These are phyloP conservation scores for Oscheius sp. DNA, from an alignment of 2,888 invertebrate species.

Conservation along the genomic window DNA sequence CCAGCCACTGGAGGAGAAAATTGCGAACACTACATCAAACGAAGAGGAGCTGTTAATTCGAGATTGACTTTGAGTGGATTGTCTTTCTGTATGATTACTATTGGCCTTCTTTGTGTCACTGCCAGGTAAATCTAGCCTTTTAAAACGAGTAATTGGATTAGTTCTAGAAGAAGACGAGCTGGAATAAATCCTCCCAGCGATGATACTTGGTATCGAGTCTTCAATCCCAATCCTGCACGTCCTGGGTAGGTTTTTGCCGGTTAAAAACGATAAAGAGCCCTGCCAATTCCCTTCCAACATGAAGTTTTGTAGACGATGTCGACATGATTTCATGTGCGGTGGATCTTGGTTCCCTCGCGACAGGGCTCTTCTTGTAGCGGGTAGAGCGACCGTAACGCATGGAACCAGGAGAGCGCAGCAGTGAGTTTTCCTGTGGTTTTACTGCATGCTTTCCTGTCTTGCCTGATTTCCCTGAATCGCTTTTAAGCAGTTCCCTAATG, in stretches of 20 bases:
- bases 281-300: not conserved
- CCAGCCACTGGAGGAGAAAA: constrained; percentile 2
- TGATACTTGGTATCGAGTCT: constrained; percentile 54
- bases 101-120: constrained; percentile 55
- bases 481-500: not conserved
- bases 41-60: constrained; percentile 47
- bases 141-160: constrained; percentile 1
- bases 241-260: not conserved
- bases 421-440: constrained; percentile 1
- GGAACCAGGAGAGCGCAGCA: constrained; percentile 8
- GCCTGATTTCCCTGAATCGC: not conserved
- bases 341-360: constrained; percentile 53
- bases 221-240: constrained; percentile 38
- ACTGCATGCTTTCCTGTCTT: not conserved
- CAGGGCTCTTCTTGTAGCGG: constrained; percentile 45
- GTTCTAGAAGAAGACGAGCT: constrained; percentile 34
- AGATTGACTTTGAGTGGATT: constrained; percentile 55
- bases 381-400: constrained; percentile 41
- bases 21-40: not conserved
- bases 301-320: constrained; percentile 36
- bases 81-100: constrained; percentile 59
- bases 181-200: constrained; percentile 37
- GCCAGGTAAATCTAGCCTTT: constrained; percentile 35
- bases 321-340: constrained; percentile 53
- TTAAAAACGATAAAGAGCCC: not conserved